A percentile compares a stretch with the other conserved stretches of the same genome.
These are phyloP conservation scores for Ginglymostoma cirratum DNA, from an alignment of 2,113 vertebrate genomes.

Conservation along the genomic window DNA sequence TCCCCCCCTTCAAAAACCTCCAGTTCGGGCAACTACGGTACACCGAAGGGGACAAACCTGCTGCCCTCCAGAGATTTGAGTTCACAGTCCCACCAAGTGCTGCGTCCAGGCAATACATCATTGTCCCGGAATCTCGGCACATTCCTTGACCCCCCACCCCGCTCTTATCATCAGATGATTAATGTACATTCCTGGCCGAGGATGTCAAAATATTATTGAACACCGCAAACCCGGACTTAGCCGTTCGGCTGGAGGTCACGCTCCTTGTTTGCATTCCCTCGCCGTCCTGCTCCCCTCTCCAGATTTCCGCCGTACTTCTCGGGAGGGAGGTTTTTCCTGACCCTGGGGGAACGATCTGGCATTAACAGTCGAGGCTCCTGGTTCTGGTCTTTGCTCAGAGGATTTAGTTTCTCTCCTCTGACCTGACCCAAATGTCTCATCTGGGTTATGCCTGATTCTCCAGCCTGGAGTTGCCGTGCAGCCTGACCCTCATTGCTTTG, in stretches of 20 bases:
- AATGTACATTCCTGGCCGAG: background rate
- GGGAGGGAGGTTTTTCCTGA: background rate
- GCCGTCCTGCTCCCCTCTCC: background rate
- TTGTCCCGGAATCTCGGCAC: background rate
- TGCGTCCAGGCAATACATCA: background rate
- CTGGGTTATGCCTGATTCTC: background rate
- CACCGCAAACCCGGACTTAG: background rate
- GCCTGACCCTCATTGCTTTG: no score
- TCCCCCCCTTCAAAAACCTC: background rate
- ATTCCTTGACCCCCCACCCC: background rate
- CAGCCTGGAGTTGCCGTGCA: no score
- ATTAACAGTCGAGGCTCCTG: background rate
- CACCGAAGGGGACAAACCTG: background rate
- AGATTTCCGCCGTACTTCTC: background rate
- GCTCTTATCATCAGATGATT: slow-evolving; percentile 1
- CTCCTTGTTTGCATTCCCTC: background rate
- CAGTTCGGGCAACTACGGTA: background rate
- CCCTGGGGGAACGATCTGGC: background rate
- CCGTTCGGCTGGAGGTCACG: background rate
- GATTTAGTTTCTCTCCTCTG: background rate
- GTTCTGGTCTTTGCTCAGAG: background rate
- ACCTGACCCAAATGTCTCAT: background rate
- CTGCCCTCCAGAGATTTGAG: background rate
- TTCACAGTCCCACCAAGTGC: background rate
- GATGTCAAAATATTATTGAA: slow-evolving; percentile 8